phyloP scores from a whole-genome alignment of 2,113 vertebrate species.

The Tragelaphus buxtoni region DNA sequence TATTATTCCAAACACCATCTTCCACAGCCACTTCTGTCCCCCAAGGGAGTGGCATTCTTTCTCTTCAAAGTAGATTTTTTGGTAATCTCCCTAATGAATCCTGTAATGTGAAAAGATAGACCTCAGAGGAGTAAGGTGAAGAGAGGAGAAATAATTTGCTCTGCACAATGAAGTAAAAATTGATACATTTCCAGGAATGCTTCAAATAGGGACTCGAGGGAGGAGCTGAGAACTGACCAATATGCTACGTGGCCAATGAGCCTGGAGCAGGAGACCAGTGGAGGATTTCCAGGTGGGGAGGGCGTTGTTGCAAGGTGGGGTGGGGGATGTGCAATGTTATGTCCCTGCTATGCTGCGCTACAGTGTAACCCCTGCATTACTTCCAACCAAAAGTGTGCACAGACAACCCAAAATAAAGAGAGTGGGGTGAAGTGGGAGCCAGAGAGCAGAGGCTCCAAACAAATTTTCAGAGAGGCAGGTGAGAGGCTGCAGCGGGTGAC shows the following conservation, averaged over 20 bases:
- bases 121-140: neutral
- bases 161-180: neutral
- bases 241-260: neutral
- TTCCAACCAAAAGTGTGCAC: neutral
- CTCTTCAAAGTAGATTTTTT: neutral
- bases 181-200: neutral
- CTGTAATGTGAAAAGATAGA: neutral
- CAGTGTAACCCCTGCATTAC: neutral
- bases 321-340: neutral
- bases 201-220: neutral
- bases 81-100: neutral
- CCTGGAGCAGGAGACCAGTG: accelerated
- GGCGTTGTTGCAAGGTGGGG: neutral
- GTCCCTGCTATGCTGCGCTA: neutral
- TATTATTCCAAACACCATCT: neutral
- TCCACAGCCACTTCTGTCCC: neutral
- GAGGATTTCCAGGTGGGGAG: neutral
- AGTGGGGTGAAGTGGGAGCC: neutral
- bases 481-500: neutral
- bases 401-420: neutral
- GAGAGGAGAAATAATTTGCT: neutral
- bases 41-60: neutral
- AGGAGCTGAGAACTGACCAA: neutral
- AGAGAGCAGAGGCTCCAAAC: neutral
- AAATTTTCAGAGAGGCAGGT: neutral